Conservation (phyloP, 2,113 vertebrate genomes). For the Rallus limicola region DNA sequence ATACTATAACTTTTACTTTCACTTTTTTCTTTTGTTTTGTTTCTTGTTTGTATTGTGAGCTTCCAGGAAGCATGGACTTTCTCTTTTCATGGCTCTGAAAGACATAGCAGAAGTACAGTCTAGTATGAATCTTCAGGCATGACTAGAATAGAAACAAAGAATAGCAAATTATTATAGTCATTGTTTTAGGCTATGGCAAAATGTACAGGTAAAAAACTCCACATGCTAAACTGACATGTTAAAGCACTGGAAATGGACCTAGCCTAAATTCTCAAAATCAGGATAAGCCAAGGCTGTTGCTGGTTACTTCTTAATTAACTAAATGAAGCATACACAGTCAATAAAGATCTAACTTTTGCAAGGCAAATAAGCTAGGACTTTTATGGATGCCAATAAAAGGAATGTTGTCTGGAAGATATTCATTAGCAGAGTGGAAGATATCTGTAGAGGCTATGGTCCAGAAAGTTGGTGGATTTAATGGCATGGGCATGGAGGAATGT, state of each 20-base stretch:
- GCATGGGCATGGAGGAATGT: neutral
- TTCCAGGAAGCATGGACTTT: neutral
- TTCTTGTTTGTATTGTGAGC: neutral
- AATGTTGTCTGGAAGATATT: constrained; percentile 26
- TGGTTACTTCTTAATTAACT: constrained; percentile 44
- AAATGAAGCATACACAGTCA: neutral
- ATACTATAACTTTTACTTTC: neutral
- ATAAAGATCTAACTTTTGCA: constrained; percentile 26
- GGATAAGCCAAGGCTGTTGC: neutral
- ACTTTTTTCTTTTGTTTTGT: neutral
- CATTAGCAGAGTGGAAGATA: neutral
- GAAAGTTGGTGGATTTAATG: constrained; percentile 50
- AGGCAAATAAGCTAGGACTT: constrained; percentile 6
- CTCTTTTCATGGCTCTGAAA: neutral
- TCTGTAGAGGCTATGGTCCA: constrained; percentile 42
- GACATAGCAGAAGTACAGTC: neutral
- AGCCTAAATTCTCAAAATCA: constrained; percentile 14
- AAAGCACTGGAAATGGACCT: constrained; percentile 1
- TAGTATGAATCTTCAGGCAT: neutral
- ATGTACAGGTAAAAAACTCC: neutral
- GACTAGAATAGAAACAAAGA: neutral
- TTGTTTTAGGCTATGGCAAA: neutral
- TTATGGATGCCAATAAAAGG: constrained; percentile 14
- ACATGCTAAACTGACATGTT: neutral
- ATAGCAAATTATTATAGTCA: neutral